Base-by-base conservation (phyloP, 1,140 invertebrate genomes). In the Leucophenga varia region DNA sequence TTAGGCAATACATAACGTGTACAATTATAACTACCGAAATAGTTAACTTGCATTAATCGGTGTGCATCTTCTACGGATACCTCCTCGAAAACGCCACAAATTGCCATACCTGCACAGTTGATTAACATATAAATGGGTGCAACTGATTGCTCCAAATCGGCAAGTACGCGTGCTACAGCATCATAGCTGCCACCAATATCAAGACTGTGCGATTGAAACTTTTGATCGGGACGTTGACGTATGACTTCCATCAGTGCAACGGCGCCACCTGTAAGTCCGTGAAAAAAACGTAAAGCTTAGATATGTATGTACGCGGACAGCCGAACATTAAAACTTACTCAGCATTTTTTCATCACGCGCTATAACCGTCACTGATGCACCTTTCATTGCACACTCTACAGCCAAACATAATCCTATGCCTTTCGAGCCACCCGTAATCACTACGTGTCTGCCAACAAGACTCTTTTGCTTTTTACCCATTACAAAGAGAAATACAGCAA, bases 381-480 rank as follows among this genome's bases (percentile, higher is more conserved):
- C 95, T 54, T 81, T 72, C 71, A 79, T 80, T 2, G 86, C 87
- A 22, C 86, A 89, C 63, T 90, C 80, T 12, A 87, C 78, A 1
- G 93, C 95, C 14, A 92, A 68, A 36, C 84, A 82, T 75, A 92
- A 89, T 3, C 95, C 95, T 58, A 98, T 98, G 5, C 95, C 95
- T 79, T 91, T 95, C 0, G 95, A 97, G 21, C 95, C 95, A 37
- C 95, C 95, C 18, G 92, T 95, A n/a, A 97, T 80, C 18, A 85
- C 79, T 32, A 86, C 81, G 75, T 86, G 84, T 59, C 77, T 81
- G 7, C 76, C 76, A 3, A 64, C 45, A 28, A 74, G 58, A 40
- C 48, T 56, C 38, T 46, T 59, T 55, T 64, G 25, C 17, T 47
- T 43, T 39, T 74, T 74, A 8, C 39, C 43, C 55, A 65, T 69